A percentile compares a stretch with the other conserved stretches of the same genome.
These are phyloP conservation scores for Enteromius afrohamiltoni DNA, from an alignment of 2,797 vertebrate species.

Conservation along the genomic window DNA sequence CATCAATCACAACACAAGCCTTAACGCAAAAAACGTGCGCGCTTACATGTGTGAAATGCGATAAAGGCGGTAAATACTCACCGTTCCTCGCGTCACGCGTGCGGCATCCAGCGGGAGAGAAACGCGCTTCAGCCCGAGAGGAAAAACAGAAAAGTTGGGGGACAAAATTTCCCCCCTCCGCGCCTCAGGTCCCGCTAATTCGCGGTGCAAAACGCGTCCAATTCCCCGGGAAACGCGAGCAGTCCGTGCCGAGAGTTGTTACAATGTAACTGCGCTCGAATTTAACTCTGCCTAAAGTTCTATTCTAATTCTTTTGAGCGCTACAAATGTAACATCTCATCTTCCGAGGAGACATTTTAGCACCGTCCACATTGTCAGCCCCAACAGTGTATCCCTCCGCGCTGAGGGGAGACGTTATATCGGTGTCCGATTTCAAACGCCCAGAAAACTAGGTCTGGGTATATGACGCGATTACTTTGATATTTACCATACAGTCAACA, in stretches of 20 bases:
- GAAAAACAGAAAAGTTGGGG: constrained; percentile 81
- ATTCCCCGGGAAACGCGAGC: constrained; percentile 53
- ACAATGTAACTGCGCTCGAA: constrained; percentile 56
- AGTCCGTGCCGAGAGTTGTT: constrained; percentile 64
- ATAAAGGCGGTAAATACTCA: constrained; percentile 61
- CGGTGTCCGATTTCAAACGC: constrained; percentile 78
- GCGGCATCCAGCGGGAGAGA: constrained; percentile 76
- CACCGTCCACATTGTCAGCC: constrained; percentile 84
- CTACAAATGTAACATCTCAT: constrained; percentile 78
- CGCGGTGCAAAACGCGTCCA: constrained; percentile 64
- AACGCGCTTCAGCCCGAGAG: constrained; percentile 65
- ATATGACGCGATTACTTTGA: background rate
- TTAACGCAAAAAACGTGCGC: background rate
- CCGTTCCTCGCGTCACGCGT: constrained; percentile 69
- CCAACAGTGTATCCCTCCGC: constrained; percentile 80
- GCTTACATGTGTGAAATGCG: background rate
- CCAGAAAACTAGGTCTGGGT: constrained; percentile 34
- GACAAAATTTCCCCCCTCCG: constrained; percentile 75
- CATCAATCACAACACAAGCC: constrained; percentile 51
- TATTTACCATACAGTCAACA: background rate
- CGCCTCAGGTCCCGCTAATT: constrained; percentile 75
- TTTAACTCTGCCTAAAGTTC: constrained; percentile 64
- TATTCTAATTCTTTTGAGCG: constrained; percentile 59
- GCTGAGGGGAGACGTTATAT: constrained; percentile 71
- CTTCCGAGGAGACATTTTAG: constrained; percentile 85